Evolutionary conservation across 2,888 invertebrate species (phyloP).

Genomic region (Yponomeuta cagnagella): DNA sequence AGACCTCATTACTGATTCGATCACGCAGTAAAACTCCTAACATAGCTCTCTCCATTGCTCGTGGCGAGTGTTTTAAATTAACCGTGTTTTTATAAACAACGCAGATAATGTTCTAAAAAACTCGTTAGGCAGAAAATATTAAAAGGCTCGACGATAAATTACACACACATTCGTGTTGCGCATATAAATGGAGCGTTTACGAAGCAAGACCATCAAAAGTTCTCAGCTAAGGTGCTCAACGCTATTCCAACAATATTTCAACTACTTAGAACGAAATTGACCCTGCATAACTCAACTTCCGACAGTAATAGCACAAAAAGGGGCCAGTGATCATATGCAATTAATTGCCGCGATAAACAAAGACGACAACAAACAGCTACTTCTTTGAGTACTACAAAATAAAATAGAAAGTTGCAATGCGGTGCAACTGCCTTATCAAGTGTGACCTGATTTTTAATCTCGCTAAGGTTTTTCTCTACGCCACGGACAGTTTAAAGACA

Average conservation of each 20-base stretch:
- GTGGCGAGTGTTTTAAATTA: too few relatives aligned
- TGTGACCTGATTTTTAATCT: slow-evolving; percentile 21
- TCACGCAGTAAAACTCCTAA: too few relatives aligned
- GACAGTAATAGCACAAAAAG: slow-evolving; percentile 8
- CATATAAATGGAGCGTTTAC: not conserved
- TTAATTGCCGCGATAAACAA: not conserved
- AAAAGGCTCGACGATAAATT: not conserved
- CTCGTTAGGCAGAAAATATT: not conserved
- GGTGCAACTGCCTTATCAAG: slow-evolving; percentile 16
- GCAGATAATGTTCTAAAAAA: not conserved
- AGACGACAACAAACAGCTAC: not conserved
- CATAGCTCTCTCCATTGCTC: too few relatives aligned
- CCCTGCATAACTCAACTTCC: slow-evolving; percentile 2
- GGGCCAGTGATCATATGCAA: slow-evolving; percentile 1
- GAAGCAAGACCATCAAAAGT: too few relatives aligned
- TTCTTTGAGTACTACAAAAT: not conserved
- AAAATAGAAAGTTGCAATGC: slow-evolving; percentile 14
- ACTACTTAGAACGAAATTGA: too few relatives aligned
- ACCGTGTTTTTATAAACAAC: too few relatives aligned
- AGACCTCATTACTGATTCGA: too few relatives aligned
- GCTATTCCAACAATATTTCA: too few relatives aligned
- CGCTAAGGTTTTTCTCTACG: slow-evolving; percentile 9
- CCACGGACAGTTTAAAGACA: too few relatives aligned
- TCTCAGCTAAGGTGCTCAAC: not conserved
- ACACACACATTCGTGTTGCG: not conserved